Evolutionary conservation across 1,140 invertebrate genomes (phyloP), one percentile per base, ranked within the genome.

Genomic region (Orchestia grillus): DNA sequence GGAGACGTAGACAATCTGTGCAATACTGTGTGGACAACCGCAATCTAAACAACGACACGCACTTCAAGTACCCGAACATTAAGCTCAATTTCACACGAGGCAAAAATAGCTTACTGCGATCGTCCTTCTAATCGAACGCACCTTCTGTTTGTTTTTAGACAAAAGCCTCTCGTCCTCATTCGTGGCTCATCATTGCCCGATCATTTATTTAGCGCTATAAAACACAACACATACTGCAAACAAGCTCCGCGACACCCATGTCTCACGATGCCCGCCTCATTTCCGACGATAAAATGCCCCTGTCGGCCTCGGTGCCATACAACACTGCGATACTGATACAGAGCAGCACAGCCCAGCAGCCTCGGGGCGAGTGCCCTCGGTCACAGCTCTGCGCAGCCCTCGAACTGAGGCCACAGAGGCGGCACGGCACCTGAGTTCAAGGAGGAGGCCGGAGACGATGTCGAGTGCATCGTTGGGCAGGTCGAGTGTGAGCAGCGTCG

Each of bases 391-490:
- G 62, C 36, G 11, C 62, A 3, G 62, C 62, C 11, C 1, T 19
- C 62, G 36, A 36, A 15, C 11, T 23, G 28, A 77, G 11, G 15
- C 1, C 62, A 77, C 11, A 77, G 62, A 77, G 28, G 28, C 36
- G 11, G 11, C 62, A 77, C 62, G 62, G 28, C 97, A 98, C 98
- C 98, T 98, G 97, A 99, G 98, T 97, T 99, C 98, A 97, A 99
- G 98, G 96, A 99, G 98, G 41, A 99, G 98, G 96, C 98, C 98
- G 97, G 98, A 98, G 57, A 99, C 98, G 94, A 99, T 98, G 97
- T 98, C 98, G 77, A 99, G 97, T 4, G 98, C 98, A 96, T 99
- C 98, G 45, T 98, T 98, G 0, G 98, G 98, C 91, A 99, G 97
- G 97, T 99, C 99, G 90, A 99, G 97, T 95, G 98, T 98, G 96